phyloP scores from a whole-genome alignment of 2,888 invertebrate species.

The Therioaphis trifolii region DNA sequence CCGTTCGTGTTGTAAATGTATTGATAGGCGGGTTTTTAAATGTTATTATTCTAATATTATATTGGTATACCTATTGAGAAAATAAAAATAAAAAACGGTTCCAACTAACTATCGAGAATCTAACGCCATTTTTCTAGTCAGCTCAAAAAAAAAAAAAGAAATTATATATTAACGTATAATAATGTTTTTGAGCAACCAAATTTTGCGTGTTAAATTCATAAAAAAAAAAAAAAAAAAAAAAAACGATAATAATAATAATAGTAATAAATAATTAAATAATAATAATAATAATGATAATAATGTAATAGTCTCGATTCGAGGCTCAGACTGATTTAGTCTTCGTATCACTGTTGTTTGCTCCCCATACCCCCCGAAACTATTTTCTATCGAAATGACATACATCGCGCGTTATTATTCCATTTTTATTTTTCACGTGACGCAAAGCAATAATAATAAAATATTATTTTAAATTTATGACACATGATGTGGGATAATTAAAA shows the following conservation, averaged over 20 bases:
- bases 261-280: background rate
- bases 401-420: constrained; percentile 23
- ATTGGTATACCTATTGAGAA: constrained; percentile 34
- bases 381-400: constrained; percentile 36
- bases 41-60: background rate
- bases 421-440: constrained; percentile 37
- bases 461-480: constrained; percentile 61
- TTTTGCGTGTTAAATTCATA: constrained; percentile 56
- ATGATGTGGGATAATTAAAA: constrained; percentile 62
- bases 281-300: constrained; percentile 18
- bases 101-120: constrained; percentile 55
- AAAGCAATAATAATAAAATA: constrained; percentile 58
- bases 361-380: background rate
- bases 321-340: constrained; percentile 61
- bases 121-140: constrained; percentile 63
- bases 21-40: constrained; percentile 44
- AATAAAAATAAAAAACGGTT: constrained; percentile 45
- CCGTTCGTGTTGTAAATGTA: constrained; percentile 45
- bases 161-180: constrained; percentile 1
- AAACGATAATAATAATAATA: too few relatives aligned
- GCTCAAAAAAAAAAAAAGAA: constrained; percentile 51
- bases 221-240: constrained; percentile 23
- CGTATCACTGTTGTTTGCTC: constrained; percentile 55
- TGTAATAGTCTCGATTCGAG: constrained; percentile 21
- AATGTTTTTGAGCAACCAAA: constrained; percentile 59